A percentile compares a stretch with the other conserved stretches of the same genome.
These are phyloP conservation scores for Tor tambroides DNA, from an alignment of 2,113 vertebrate genomes.

Conservation along the genomic window DNA sequence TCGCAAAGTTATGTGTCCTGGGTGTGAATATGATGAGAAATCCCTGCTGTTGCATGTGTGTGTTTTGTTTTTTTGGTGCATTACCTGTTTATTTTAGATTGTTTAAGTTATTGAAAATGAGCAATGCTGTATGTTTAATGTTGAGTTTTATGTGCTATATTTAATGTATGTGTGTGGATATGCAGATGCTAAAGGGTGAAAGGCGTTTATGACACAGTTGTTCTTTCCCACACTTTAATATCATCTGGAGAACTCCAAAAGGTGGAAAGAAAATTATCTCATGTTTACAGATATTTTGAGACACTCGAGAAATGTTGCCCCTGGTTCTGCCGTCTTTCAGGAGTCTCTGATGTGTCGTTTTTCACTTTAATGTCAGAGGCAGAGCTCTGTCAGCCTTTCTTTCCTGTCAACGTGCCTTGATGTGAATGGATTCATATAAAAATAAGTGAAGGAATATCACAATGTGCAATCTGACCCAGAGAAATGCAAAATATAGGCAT, in stretches of 20 bases:
- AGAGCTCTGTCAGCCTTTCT: constrained; percentile 11
- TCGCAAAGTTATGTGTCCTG: neutral
- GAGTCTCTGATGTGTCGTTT: constrained; percentile 17
- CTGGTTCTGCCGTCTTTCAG: neutral
- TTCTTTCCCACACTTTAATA: neutral
- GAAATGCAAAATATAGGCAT: neutral
- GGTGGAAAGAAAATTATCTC: neutral
- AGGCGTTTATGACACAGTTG: neutral
- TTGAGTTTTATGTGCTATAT: neutral
- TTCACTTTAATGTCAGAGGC: constrained; percentile 22
- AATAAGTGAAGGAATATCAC: neutral
- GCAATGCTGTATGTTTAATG: constrained; percentile 14
- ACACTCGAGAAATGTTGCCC: neutral
- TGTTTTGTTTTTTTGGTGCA: neutral
- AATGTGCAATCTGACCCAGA: constrained; percentile 31
- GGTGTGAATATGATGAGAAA: neutral
- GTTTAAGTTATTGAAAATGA: constrained; percentile 1
- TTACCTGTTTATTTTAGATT: neutral
- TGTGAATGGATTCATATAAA: constrained; percentile 5
- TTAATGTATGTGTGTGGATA: constrained; percentile 15
- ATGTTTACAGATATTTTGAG: constrained; percentile 22
- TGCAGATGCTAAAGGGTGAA: neutral
- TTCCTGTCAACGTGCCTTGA: constrained; percentile 39
- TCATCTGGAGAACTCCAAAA: neutral
- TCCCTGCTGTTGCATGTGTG: constrained; percentile 41